A percentile compares a stretch with the other conserved stretches of the same genome.
phyloP scores from a whole-genome alignment of 2,888 invertebrate genomes.

The Chymomyza caudatula region DNA sequence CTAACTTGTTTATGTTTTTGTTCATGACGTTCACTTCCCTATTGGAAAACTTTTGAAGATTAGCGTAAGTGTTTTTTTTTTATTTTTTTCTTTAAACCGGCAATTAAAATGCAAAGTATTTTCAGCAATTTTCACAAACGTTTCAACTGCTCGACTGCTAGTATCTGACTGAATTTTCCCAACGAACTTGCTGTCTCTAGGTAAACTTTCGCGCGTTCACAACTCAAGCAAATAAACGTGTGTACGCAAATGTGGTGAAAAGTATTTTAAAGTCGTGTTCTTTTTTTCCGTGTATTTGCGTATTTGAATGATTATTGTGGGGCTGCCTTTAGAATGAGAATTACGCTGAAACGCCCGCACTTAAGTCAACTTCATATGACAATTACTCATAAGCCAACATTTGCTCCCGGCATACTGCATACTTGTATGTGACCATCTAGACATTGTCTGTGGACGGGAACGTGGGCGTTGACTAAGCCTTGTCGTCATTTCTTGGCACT shows the following conservation, averaged over 20 bases:
- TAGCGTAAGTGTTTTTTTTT: neutral
- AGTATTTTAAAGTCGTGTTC: neutral
- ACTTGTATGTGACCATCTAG: neutral
- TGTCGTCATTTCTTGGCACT: no score
- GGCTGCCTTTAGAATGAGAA: neutral
- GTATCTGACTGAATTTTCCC: constrained; percentile 57
- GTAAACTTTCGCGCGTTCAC: constrained; percentile 50
- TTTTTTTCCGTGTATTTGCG: neutral
- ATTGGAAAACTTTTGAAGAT: constrained; percentile 6
- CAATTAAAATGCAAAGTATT: constrained; percentile 54
- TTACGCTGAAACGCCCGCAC: neutral
- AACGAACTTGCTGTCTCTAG: constrained; percentile 36
- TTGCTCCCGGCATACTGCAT: neutral
- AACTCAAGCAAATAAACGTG: no score
- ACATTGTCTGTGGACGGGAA: no score
- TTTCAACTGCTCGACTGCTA: constrained; percentile 47
- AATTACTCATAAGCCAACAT: neutral
- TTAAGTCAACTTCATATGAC: neutral
- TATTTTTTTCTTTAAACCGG: no score
- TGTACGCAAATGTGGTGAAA: neutral
- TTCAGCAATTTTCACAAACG: constrained; percentile 13
- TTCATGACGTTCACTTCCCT: constrained; percentile 14
- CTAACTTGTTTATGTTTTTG: constrained; percentile 36
- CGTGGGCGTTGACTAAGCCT: no score
- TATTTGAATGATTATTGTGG: neutral